Evolutionary conservation across 2,888 invertebrate species (phyloP), one percentile per base, ranked within the genome.

Genomic region (Chamaedrilus cognettii): DNA sequence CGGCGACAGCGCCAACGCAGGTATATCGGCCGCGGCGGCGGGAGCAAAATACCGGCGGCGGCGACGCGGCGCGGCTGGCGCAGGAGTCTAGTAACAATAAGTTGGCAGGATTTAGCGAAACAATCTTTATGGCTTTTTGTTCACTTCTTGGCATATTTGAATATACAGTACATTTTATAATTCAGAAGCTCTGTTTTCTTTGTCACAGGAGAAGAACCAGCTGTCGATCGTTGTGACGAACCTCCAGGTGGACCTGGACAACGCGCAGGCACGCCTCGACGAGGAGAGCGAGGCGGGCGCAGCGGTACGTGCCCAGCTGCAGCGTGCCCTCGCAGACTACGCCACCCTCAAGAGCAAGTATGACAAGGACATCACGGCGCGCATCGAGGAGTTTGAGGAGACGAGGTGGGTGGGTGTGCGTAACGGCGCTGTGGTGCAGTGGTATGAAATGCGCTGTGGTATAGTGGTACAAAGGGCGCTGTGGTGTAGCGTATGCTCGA

Each of bases 201-300:
- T 42, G 19, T 42, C 23, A 3, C 64, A 69, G 69, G 69, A 57
- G 52, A 69, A 82, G 71, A 79, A 78, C 75, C 79, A 79, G 74
- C 77, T 83, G 59, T 77, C 79, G 67, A 77, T 80, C 60, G 76
- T 78, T 67, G 71, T 83, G 42, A 75, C 76, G 59, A 78, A 77
- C 66, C 78, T 83, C 64, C 81, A 81, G 72, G 76, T 76, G 55
- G 83, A 83, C 72, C 80, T 70, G 70, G 83, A 84, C 72, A 81
- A 77, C 75, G 70, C 94, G 80, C 93, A 96, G 82, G 91, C 94
- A 72, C 96, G 96, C 86, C 88, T 96, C 80, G 98, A 99, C 85
- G 98, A 99, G 86, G 98, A 99, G 86, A 92, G 95, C 72, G 97
- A 98, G 85, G 94, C 94, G 72, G 92, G 96, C 81, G 88, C 96